A percentile compares a stretch with the other conserved stretches of the same genome.
These are phyloP conservation scores for Dimorphilus gyrociliatus DNA, from an alignment of 2,888 invertebrate species.

Conservation along the genomic window DNA sequence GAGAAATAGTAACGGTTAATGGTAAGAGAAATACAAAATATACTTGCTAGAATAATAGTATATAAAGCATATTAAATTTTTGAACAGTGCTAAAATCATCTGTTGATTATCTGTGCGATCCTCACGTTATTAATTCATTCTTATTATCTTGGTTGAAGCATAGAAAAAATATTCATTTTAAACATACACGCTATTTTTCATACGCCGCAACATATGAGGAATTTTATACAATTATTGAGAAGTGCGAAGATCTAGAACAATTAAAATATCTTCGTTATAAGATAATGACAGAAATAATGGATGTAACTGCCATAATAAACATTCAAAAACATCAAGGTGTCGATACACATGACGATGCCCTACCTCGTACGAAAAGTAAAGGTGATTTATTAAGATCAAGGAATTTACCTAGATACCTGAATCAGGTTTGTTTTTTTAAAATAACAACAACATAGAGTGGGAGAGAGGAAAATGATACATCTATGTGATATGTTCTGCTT, in stretches of 20 bases:
- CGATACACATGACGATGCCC: conserved; percentile 40
- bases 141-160: conserved; percentile 65
- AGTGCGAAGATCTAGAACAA: conserved; percentile 61
- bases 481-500: too few species aligned
- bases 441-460: too few species aligned
- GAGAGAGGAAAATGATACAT: too few species aligned
- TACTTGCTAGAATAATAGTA: too few species aligned
- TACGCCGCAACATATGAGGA: conserved; percentile 78
- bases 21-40: too few species aligned
- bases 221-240: conserved; percentile 64
- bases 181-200: conserved; percentile 60
- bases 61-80: too few species aligned
- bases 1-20: too few species aligned
- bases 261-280: conserved; percentile 67
- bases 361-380: conserved; percentile 48
- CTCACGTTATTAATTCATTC: conserved; percentile 76
- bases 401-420: conserved; percentile 66
- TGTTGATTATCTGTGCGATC: conserved; percentile 66
- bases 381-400: conserved; percentile 59
- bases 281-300: conserved; percentile 79
- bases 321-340: conserved; percentile 64
- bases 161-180: conserved; percentile 51
- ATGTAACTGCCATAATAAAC: conserved; percentile 76
- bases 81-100: conserved; percentile 65
- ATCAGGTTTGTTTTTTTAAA: conserved; percentile 31